phyloP scores from a whole-genome alignment of 2,888 invertebrate genomes.

The Caenorhabditis drosophilae region DNA sequence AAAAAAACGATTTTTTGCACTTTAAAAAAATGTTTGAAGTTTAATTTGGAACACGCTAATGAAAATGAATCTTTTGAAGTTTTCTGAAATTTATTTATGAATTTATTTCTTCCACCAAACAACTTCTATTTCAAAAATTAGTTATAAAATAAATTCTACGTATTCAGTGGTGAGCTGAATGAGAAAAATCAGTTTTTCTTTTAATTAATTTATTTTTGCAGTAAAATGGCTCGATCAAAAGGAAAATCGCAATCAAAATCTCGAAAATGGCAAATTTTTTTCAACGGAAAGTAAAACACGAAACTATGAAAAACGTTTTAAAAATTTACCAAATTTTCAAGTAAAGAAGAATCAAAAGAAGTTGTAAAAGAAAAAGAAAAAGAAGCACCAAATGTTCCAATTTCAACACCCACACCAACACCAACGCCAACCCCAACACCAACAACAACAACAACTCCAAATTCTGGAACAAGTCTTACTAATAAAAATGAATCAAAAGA shows the following conservation, averaged over 20 bases:
- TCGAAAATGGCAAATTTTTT: background rate
- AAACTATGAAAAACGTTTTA: background rate
- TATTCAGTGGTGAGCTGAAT: too few relatives aligned
- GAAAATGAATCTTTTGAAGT: too few relatives aligned
- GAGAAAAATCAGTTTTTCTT: too few relatives aligned
- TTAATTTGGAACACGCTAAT: too few relatives aligned
- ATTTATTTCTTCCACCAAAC: too few relatives aligned
- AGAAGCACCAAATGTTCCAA: background rate
- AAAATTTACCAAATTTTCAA: background rate
- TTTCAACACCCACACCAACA: background rate
- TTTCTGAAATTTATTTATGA: too few relatives aligned
- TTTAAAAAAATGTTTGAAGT: too few relatives aligned
- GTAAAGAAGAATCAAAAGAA: background rate
- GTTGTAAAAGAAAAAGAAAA: constrained; percentile 4
- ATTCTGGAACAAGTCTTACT: too few relatives aligned
- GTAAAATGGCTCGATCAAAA: background rate
- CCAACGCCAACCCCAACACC: background rate
- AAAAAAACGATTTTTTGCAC: too few relatives aligned
- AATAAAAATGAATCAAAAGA: background rate
- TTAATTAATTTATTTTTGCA: too few relatives aligned
- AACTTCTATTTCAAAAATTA: too few relatives aligned
- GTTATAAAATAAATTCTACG: too few relatives aligned
- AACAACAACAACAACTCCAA: background rate
- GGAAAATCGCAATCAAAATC: background rate
- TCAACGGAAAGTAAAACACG: background rate